A percentile compares a stretch with the other conserved stretches of the same genome.
Evolutionary conservation across 1,140 invertebrate genomes (phyloP).

Genomic region (Drosophila lacertosa): DNA sequence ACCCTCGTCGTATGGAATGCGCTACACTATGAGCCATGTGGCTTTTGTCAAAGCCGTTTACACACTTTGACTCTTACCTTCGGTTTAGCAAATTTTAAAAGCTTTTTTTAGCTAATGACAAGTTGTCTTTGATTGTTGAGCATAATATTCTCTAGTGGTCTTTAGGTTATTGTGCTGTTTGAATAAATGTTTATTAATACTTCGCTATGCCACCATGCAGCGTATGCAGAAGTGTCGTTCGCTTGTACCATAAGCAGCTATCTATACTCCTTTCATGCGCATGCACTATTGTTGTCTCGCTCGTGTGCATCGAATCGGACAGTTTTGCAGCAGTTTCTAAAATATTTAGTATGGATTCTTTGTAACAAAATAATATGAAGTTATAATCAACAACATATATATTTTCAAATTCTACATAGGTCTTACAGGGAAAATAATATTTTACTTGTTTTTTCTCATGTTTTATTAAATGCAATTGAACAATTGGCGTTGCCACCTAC

Average conservation of each 20-base stretch:
- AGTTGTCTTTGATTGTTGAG: background rate
- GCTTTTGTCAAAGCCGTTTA: background rate
- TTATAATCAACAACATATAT: background rate
- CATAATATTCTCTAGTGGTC: background rate
- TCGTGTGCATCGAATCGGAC: conserved; percentile 24
- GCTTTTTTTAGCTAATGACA: background rate
- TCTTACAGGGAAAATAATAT: background rate
- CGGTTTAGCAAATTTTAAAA: background rate
- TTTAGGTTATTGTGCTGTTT: background rate
- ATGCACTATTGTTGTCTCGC: conserved; percentile 40
- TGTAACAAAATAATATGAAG: background rate
- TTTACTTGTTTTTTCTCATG: background rate
- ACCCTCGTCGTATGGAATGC: conserved; percentile 64
- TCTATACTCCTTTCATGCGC: conserved; percentile 45
- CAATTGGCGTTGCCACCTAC: conserved; percentile 19
- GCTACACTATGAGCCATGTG: conserved; percentile 27
- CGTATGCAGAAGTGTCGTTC: conserved; percentile 8
- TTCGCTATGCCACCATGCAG: conserved; percentile 1
- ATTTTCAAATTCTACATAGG: background rate
- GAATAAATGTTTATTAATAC: background rate
- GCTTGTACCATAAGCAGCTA: conserved; percentile 13
- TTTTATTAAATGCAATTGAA: conserved; percentile 13
- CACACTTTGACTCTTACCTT: background rate
- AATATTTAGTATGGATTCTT: background rate
- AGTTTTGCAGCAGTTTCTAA: conserved; percentile 2